Base-by-base conservation (phyloP, 2,888 invertebrate genomes). In the Venustoraphidia nigricollis region DNA sequence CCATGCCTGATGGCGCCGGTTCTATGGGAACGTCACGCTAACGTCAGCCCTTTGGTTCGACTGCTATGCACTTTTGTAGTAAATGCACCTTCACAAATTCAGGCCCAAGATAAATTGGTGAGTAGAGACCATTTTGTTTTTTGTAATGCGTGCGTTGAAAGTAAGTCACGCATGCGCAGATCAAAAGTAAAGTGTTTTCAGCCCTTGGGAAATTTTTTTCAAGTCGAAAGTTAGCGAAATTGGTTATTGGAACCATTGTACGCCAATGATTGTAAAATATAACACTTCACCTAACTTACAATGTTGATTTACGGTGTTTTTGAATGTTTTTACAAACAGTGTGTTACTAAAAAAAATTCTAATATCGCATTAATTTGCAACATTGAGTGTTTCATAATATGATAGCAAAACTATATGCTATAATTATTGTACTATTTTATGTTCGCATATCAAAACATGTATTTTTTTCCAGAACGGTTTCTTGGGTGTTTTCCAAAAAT, bases 401-500 rank as follows among this genome's bases (percentile, higher is more conserved):
- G n/a, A n/a, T n/a, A n/a, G n/a, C n/a, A n/a, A n/a, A n/a, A n/a
- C n/a, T n/a, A n/a, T n/a, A n/a, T n/a, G n/a, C n/a, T n/a, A n/a
- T n/a, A n/a, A n/a, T n/a, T n/a, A n/a, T n/a, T 11, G 14, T 9
- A 13, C 13, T 10, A 10, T 38, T 38, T 38, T 13, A 38, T 11
- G 4, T 17, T 17, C 4, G 17, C 4, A 4, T 38, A 38, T 38
- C n/a, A 6, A 38, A 34, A 44, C 10, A 36, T 51, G 40, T 40
- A 50, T 53, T 53, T 51, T 47, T 53, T 69, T 68, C 4, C 63
- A 85, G 77, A 80, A 76, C 58, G 83, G 85, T 2, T 77, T 95
- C 56, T 70, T 98, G 41, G 97, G 96, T 2, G 87, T 96, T 9
- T 97, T 95, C 68, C 96, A 97, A 65, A 95, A 97, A 66, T 71